Conservation (phyloP, 1,140 invertebrate species). For the Cryptotermes secundus region DNA sequence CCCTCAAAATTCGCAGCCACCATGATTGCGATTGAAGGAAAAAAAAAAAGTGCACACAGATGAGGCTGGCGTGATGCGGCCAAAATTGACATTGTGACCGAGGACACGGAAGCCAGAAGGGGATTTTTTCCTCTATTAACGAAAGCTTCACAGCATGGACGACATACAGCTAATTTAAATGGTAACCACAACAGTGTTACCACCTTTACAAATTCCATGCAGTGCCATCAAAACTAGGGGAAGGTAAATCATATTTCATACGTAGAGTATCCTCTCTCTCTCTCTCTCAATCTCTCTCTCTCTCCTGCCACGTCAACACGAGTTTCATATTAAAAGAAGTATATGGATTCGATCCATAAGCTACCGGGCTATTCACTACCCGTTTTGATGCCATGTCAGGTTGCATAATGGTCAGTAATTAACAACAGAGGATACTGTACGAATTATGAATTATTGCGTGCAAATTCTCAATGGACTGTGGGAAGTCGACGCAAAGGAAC, state of each 20-base stretch:
- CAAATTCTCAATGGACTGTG: not conserved
- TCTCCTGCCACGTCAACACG: not conserved
- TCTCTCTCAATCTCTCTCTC: not conserved
- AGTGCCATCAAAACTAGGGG: not conserved
- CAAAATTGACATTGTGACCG: not conserved
- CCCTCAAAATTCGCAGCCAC: not conserved
- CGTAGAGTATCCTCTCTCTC: not conserved
- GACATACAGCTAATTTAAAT: not conserved
- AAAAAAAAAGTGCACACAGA: not conserved
- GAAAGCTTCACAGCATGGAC: not conserved
- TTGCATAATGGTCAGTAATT: not conserved
- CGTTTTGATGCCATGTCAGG: not conserved
- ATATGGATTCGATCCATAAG: not conserved
- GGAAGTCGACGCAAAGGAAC: not conserved
- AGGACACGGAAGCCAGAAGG: not conserved
- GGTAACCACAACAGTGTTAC: not conserved
- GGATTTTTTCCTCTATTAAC: slow-evolving; percentile 17
- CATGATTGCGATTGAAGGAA: not conserved
- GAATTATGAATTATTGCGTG: not conserved
- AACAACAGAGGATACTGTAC: not conserved
- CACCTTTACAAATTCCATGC: not conserved
- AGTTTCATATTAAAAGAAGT: not conserved
- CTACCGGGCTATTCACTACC: not conserved
- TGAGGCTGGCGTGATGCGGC: not conserved
- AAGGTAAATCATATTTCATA: not conserved